phyloP scores from a whole-genome alignment of 2,797 vertebrate species.

The Tokudaia tokunoshimensis region DNA sequence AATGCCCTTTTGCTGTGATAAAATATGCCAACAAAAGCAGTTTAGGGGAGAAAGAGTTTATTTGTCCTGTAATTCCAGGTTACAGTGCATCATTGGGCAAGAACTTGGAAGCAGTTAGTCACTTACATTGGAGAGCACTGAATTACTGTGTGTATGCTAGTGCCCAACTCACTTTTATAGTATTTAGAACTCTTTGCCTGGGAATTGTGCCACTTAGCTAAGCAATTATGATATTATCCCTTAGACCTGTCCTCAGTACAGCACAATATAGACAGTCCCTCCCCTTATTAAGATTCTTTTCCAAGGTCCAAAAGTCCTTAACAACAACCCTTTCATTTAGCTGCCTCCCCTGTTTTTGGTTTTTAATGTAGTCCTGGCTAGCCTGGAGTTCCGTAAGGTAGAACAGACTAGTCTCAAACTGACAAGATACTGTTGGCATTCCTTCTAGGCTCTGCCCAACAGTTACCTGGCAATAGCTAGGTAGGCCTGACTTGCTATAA shows the following conservation, averaged over 20 bases:
- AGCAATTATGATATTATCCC: background rate
- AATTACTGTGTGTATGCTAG: background rate
- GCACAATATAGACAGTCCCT: background rate
- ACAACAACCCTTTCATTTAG: background rate
- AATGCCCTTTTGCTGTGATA: background rate
- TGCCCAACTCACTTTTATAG: background rate
- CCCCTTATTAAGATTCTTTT: background rate
- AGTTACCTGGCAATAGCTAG: too few relatives aligned
- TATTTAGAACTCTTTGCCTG: background rate
- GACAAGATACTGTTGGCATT: background rate
- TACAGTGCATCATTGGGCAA: background rate
- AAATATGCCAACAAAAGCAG: background rate
- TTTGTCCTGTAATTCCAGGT: background rate
- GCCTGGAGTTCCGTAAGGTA: background rate
- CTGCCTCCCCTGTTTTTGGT: background rate
- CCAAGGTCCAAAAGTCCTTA: background rate
- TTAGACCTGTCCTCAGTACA: background rate
- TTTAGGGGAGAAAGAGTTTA: background rate
- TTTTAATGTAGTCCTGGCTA: background rate
- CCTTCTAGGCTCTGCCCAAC: too few relatives aligned
- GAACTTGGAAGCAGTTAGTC: background rate
- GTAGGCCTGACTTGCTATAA: too few relatives aligned
- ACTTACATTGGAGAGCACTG: background rate
- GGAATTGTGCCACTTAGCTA: background rate
- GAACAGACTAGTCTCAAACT: background rate